Evolutionary conservation across 2,797 vertebrate species (phyloP), one percentile per base, ranked within the genome.

Genomic region (Myotis myotis): DNA sequence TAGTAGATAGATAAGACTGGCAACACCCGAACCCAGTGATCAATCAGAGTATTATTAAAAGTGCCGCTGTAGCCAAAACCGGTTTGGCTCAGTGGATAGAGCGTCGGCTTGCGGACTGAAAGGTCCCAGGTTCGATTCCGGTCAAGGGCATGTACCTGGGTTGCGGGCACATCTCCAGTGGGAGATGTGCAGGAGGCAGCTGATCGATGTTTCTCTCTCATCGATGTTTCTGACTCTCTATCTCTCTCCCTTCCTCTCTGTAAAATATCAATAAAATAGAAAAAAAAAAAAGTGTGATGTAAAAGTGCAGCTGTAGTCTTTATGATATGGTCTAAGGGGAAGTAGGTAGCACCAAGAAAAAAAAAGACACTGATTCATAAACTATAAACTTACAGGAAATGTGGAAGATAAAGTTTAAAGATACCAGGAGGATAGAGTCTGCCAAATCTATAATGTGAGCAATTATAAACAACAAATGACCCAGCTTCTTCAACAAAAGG

Each of bases 11-110:
- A 25, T 22, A 49, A 33, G 49, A 25, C 15, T 22, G 2, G 25
- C 8, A 16, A 22, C 4, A 11, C 6, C 25, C n/a, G 30, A 53
- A 41, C 2, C 19, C 10, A 7, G 41, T 1, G 71, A n/a, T 60
- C 41, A 5, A 30, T 28, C 23, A 55, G 17, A 88, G 44, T 11
- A 6, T 30, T 23, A 8, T 36, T 36, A 7, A 41, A 57, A 60
- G 44, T 3, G 16, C 12, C 62, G 23, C 30, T 36, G 5, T 22
- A 0, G 17, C n/a, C n/a, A n/a, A n/a, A n/a, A n/a, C n/a, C n/a
- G n/a, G n/a, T n/a, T n/a, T n/a, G n/a, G n/a, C n/a, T n/a, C n/a
- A n/a, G n/a, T n/a, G n/a, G n/a, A n/a, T n/a, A n/a, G n/a, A n/a
- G n/a, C n/a, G n/a, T n/a, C n/a, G n/a, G n/a, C n/a, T n/a, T n/a